A percentile compares a stretch with the other conserved stretches of the same genome.
Evolutionary conservation across 2,797 vertebrate species (phyloP).

Genomic region (Menidia menidia): DNA sequence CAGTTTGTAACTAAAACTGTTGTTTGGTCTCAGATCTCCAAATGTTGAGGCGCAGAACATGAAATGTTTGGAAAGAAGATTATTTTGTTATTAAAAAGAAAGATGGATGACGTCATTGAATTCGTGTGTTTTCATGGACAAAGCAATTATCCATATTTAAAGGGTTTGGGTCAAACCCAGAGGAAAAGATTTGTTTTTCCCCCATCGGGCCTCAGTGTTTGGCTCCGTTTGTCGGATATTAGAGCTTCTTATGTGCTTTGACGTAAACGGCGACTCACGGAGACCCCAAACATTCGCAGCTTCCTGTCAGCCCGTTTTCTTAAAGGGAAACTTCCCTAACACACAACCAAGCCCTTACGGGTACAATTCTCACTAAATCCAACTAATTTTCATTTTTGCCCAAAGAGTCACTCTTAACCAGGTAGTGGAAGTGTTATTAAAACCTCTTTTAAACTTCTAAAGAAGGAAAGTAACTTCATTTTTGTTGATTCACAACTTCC

Average conservation of each 20-base stretch:
- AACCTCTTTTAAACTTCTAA: no score
- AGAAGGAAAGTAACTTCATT: no score
- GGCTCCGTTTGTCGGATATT: conserved; percentile 8
- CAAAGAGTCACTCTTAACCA: neutral
- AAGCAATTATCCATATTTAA: neutral
- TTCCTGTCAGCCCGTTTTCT: conserved; percentile 10
- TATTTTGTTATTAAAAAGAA: conserved; percentile 12
- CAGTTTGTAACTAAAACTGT: neutral
- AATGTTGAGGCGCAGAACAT: neutral
- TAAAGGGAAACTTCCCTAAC: neutral
- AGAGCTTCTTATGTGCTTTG: conserved; percentile 26
- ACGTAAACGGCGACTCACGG: conserved; percentile 27
- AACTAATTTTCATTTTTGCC: fast-evolving
- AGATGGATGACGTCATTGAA: neutral
- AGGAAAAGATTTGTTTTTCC: no score
- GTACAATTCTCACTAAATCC: neutral
- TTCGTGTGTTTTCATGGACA: neutral
- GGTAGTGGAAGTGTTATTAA: no score
- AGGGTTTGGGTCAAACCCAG: neutral
- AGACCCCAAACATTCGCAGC: conserved; percentile 4
- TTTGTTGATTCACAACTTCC: no score
- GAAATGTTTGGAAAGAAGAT: neutral
- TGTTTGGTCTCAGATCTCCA: neutral
- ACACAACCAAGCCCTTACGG: neutral
- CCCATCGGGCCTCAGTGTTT: neutral